Evolutionary conservation across 1,140 invertebrate genomes (phyloP).

Genomic region (Meloidogyne exigua): DNA sequence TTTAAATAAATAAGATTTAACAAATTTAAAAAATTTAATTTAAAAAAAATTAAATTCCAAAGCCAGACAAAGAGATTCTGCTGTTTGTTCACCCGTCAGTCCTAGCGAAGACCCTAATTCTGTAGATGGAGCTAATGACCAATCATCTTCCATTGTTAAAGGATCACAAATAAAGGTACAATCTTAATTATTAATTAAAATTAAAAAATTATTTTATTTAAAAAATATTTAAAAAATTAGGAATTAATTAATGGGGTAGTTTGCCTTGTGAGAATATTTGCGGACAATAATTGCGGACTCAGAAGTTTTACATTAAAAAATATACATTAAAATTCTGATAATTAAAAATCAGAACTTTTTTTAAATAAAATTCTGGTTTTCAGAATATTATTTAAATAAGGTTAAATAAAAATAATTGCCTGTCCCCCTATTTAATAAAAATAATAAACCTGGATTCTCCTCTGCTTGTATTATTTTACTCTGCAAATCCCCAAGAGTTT

Average conservation of each 20-base stretch:
- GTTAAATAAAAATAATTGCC: too few species aligned
- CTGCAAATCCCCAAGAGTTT: constrained; percentile 25
- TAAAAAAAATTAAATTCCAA: constrained; percentile 9
- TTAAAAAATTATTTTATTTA: not conserved
- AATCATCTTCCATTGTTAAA: constrained; percentile 22
- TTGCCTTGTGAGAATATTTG: too few species aligned
- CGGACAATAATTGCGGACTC: too few species aligned
- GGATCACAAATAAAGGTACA: constrained; percentile 18
- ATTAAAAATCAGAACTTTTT: too few species aligned
- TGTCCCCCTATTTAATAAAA: too few species aligned
- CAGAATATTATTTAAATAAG: too few species aligned
- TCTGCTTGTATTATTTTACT: not conserved
- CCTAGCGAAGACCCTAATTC: constrained; percentile 19
- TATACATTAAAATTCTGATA: too few species aligned
- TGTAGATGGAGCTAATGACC: not conserved
- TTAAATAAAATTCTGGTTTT: too few species aligned
- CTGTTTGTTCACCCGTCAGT: constrained; percentile 15
- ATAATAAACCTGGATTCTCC: not conserved
- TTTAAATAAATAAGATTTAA: too few species aligned
- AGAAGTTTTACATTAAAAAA: too few species aligned
- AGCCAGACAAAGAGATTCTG: constrained; percentile 29
- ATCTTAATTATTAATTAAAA: not conserved
- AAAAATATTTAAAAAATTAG: too few species aligned
- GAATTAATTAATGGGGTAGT: too few species aligned
- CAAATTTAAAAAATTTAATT: not conserved